phyloP scores from a whole-genome alignment of 2,797 vertebrate genomes.

The Discoglossus pictus region DNA sequence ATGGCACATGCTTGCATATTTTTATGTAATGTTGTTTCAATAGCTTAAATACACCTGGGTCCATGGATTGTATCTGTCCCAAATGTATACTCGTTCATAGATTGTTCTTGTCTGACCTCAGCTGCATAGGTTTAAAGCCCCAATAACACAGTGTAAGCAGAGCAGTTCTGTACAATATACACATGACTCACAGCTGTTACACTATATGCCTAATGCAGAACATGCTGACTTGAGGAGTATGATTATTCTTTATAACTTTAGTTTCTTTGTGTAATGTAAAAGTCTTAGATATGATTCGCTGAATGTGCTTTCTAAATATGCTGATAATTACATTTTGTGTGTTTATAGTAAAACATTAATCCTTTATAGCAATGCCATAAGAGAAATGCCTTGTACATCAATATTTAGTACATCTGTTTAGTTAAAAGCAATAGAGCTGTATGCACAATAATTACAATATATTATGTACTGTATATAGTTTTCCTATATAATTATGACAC shows the following conservation, averaged over 20 bases:
- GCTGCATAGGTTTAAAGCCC: background rate
- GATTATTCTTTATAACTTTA: constrained; percentile 29
- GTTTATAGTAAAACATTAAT: constrained; percentile 25
- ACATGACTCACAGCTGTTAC: constrained; percentile 22
- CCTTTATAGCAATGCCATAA: constrained; percentile 13
- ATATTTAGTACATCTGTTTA: no score
- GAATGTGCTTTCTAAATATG: constrained; percentile 37
- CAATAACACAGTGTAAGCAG: background rate
- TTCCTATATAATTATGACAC: no score
- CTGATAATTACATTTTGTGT: constrained; percentile 33
- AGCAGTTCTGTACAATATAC: constrained; percentile 17
- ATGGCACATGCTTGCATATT: no score
- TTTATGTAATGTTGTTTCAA: no score
- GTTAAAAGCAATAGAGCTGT: no score
- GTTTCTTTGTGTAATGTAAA: constrained; percentile 22
- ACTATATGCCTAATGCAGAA: constrained; percentile 2
- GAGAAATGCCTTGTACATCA: no score
- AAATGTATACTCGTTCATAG: no score
- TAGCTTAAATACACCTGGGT: background rate
- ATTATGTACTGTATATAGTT: no score
- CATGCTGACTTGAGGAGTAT: constrained; percentile 20
- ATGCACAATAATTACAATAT: no score
- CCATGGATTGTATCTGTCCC: background rate
- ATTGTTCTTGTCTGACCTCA: background rate
- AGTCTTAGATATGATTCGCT: constrained; percentile 34